Percentiles rank a stretch among this genome's conserved stretches.
These are phyloP conservation scores for Pimephales promelas DNA, from an alignment of 2,113 vertebrate genomes.

Conservation along the genomic window DNA sequence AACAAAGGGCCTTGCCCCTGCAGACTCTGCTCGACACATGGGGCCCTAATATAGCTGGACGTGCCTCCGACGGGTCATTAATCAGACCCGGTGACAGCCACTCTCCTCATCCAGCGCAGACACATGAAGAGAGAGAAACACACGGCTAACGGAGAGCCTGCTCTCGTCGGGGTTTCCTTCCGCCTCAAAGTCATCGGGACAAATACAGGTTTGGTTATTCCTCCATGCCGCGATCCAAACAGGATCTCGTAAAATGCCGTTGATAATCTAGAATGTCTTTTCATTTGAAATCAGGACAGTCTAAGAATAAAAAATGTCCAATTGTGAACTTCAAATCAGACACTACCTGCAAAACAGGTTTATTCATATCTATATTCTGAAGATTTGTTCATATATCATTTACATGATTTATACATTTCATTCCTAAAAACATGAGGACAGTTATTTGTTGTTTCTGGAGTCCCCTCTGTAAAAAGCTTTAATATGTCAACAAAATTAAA, in stretches of 20 bases:
- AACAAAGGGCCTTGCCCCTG: slow-evolving; percentile 95
- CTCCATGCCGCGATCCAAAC: neutral
- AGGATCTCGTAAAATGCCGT: neutral
- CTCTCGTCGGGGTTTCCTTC: slow-evolving; percentile 59
- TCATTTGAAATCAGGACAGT: no score
- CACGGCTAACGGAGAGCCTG: slow-evolving; percentile 61
- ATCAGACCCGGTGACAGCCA: slow-evolving; percentile 98
- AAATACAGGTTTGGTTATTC: neutral
- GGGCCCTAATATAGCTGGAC: slow-evolving; percentile 99
- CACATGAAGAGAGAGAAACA: slow-evolving; percentile 64
- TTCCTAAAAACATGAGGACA: no score
- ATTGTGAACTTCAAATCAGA: no score
- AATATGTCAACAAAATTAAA: no score
- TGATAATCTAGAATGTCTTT: no score
- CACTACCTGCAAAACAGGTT: no score
- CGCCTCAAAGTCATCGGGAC: slow-evolving; percentile 55
- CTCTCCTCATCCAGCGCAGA: slow-evolving; percentile 72
- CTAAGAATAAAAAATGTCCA: no score
- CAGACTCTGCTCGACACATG: slow-evolving; percentile 97
- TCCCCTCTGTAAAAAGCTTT: no score
- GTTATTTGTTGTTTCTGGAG: no score
- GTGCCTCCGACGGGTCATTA: slow-evolving; percentile 99
- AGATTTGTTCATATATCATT: no score
- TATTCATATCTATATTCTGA: no score
- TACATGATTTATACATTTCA: no score